phyloP scores from a whole-genome alignment of 2,888 invertebrate genomes.

The Dryocosmus kuriphilus region DNA sequence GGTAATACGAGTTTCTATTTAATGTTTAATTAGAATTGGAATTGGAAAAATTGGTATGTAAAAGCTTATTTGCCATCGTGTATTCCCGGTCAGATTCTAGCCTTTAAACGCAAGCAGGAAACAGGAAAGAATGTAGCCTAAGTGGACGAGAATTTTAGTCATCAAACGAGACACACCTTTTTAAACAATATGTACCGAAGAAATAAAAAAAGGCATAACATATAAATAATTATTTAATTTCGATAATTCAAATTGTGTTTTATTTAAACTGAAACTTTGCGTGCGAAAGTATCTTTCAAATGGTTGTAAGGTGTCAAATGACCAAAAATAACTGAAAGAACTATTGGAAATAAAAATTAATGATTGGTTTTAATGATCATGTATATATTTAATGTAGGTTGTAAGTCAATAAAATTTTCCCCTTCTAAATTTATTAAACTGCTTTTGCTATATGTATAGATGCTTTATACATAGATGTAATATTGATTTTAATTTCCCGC shows the following conservation, averaged over 20 bases:
- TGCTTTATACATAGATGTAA: background rate
- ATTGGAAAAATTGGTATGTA: background rate
- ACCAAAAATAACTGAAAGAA: background rate
- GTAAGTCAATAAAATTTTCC: slow-evolving; percentile 10
- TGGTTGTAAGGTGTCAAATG: no score
- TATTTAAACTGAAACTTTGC: no score
- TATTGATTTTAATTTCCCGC: background rate
- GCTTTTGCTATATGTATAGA: no score
- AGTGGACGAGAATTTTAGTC: background rate
- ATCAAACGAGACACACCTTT: background rate
- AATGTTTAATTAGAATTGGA: no score
- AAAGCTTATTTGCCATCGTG: background rate
- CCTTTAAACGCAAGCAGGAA: background rate
- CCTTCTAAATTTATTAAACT: no score
- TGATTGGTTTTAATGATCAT: background rate
- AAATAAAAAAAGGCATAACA: no score
- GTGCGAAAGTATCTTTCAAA: no score
- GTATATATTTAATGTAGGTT: background rate
- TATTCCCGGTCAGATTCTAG: background rate
- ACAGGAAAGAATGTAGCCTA: background rate
- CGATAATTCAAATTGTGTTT: no score
- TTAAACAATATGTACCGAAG: background rate
- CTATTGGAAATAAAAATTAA: background rate
- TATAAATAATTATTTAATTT: no score
- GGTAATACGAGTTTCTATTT: background rate